These are phyloP conservation scores for Isurus oxyrinchus DNA, from an alignment of 2,113 vertebrate species.

Conservation along the genomic window DNA sequence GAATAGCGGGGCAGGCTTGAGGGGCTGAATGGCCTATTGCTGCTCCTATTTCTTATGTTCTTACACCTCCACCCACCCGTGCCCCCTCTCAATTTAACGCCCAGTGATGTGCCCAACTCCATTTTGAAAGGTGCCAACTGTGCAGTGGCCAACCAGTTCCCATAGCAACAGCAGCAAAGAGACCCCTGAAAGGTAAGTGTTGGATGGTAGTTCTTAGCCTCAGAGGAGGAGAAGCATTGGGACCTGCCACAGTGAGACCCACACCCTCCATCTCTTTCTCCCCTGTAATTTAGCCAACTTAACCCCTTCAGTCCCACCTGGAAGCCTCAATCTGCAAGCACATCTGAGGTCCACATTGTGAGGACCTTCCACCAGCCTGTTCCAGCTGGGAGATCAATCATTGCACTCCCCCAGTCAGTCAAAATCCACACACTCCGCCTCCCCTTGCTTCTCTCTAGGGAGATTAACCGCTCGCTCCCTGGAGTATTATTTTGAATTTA, in stretches of 20 bases:
- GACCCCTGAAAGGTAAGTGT: not conserved
- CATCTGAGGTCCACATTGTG: not conserved
- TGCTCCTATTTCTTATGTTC: no score
- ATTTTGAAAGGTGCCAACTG: no score
- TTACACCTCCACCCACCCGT: no score
- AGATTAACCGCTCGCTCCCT: not conserved
- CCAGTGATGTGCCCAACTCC: no score
- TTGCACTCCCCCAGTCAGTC: not conserved
- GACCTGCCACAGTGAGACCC: not conserved
- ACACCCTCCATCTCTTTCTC: not conserved
- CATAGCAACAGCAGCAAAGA: not conserved
- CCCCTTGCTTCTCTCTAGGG: not conserved
- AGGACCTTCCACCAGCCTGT: not conserved
- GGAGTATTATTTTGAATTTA: not conserved
- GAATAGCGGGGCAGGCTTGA: no score
- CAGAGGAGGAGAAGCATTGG: not conserved
- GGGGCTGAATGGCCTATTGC: no score
- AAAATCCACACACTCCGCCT: not conserved
- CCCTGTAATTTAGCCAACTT: not conserved
- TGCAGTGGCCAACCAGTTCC: not conserved
- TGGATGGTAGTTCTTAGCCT: not conserved
- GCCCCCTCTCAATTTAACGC: no score
- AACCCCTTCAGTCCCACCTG: not conserved
- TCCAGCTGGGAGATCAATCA: not conserved
- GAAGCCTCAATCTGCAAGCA: not conserved